Conservation (phyloP, 1,140 invertebrate species). For the Caenorhabditis tropicalis region DNA sequence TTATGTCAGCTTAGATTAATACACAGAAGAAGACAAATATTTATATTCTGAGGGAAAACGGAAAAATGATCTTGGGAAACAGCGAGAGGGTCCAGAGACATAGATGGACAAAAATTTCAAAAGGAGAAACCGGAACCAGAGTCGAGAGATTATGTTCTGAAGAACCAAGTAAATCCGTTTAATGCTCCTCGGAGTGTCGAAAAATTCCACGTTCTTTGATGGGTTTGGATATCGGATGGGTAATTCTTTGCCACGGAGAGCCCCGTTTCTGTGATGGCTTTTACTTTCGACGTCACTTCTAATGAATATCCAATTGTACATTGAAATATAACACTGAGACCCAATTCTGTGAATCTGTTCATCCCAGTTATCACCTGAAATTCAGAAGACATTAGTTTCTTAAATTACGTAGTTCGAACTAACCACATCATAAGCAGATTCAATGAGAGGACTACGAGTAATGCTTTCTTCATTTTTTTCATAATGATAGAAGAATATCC, state of each 20-base stretch:
- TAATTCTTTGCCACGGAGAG: neutral
- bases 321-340: neutral
- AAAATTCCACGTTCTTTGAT: neutral
- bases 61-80: no score
- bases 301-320: neutral
- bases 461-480: neutral
- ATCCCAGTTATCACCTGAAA: neutral
- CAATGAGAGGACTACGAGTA: neutral
- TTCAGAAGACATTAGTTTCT: neutral
- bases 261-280: neutral
- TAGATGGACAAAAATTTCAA: no score
- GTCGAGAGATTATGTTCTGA: neutral
- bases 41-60: no score
- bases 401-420: neutral
- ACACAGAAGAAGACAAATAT: no score
- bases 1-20: no score
- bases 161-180: neutral
- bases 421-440: neutral
- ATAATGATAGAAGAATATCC: neutral
- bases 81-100: no score
- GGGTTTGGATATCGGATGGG: neutral
- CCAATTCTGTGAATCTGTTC: neutral
- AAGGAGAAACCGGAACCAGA: no score
- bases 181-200: neutral
- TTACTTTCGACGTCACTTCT: neutral